Evolutionary conservation across 1,140 invertebrate genomes (phyloP), one percentile per base, ranked within the genome.

Genomic region (Cyclina sinensis): DNA sequence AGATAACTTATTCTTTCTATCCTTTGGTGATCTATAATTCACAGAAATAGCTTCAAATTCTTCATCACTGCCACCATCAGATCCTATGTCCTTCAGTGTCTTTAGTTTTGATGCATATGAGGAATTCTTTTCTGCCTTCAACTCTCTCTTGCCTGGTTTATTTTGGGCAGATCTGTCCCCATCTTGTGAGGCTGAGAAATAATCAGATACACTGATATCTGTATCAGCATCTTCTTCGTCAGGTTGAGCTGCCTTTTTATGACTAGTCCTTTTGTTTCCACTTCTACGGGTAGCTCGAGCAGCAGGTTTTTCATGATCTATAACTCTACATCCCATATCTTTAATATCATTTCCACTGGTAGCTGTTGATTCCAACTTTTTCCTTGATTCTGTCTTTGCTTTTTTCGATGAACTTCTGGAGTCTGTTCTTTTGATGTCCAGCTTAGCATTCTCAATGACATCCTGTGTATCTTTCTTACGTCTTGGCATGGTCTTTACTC

Each of bases 21-120:
- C n/a, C 39, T 24, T 5, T 30, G 59, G 59, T 65, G 59, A 65
- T 30, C 59, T 65, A 30, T 65, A 65, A 65, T 65, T 65, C 16
- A 65, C 24, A 18, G 24, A 5, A 7, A 16, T 27, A 30, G 30
- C 24, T 65, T 65, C 59, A 65, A 65, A 65, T n/a, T 65, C 59
- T 30, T 5, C 7, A 11, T 65, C 59, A 35, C 59, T 65, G 1
- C 24, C 59, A 24, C 30, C 59, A 27, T 18, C 24, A 9, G 59
- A 65, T 30, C 24, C 30, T 35, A 65, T 9, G 16, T 30, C n/a
- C 16, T 65, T 65, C 59, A 65, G 30, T 7, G 11, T 65, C 30
- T 30, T 65, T 30, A 65, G 4, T 65, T 65, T 65, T 3, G 59
- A 65, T 30, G 59, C 24, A 65, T 30, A 65, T 24, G 59, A 65